Evolutionary conservation across 2,797 vertebrate genomes (phyloP), one percentile per base, ranked within the genome.

Genomic region (Anisognathus igniventris): DNA sequence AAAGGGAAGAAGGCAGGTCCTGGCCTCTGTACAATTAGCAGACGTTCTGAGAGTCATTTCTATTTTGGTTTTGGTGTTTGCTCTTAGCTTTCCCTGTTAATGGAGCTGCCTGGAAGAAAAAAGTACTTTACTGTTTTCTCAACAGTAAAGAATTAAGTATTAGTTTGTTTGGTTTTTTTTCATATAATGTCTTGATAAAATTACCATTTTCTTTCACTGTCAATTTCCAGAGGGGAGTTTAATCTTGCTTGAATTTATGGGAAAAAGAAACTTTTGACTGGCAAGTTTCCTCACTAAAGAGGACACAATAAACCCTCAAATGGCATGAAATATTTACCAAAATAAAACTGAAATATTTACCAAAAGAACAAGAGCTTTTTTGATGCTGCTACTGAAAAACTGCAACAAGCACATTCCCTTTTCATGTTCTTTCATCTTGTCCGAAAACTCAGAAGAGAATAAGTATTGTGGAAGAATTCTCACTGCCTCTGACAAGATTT

Each of bases 341-440:
- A 92, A 51, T 72, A 85, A 90, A 88, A 31, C 25, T 90, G 62
- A 93, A 81, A 75, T 75, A 88, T 85, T 90, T 92, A 80, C 56
- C 35, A 76, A 70, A 83, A 88, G 37, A 73, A 13, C 21, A 90
- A 53, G 37, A 60, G 45, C 0, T 2, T 6, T 78, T 75, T 47
- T 95, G 35, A 83, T 80, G 28, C 7, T 73, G 35, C 14, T 80
- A 35, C 56, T 62, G 35, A 78, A 68, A 64, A 56, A 25, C 23
- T 58, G 25, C 18, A 77, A 30, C 28, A 68, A 47, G 6, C 12
- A 76, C 6, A 23, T 65, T 75, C 11, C 5, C 2, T 83, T 80
- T 88, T 58, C 20, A 15, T 62, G 27, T 58, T 62, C 22, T 91
- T 88, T 74, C 20, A n/a, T 58, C 56, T 45, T 47, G 20, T 60